Conservation (phyloP, 2,113 vertebrate species). For the Antennarius striatus region DNA sequence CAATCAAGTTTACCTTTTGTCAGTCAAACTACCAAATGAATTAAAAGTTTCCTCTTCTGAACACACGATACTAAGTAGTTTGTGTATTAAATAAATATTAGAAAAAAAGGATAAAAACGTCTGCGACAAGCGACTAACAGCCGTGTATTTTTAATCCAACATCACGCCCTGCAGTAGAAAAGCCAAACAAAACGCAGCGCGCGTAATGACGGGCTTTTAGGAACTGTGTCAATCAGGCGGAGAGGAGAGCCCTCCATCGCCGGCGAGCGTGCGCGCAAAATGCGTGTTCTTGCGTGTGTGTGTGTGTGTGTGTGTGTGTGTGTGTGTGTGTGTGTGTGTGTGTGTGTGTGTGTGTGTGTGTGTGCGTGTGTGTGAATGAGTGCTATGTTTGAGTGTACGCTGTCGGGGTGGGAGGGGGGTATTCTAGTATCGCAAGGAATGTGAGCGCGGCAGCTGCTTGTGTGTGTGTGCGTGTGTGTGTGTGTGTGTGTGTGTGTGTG, state of each 20-base stretch:
- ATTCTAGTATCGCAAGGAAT: constrained; percentile 75
- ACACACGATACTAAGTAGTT: too few relatives aligned
- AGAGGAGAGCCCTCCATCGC: constrained; percentile 46
- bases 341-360: constrained; percentile 20
- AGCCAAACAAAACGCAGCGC: constrained; percentile 6
- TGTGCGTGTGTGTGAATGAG: constrained; percentile 30
- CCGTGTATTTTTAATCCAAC: not conserved
- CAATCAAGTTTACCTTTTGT: too few relatives aligned
- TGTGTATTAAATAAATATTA: too few relatives aligned
- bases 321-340: constrained; percentile 18
- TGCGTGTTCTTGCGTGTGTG: constrained; percentile 27
- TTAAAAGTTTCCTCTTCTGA: too few relatives aligned
- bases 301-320: constrained; percentile 32
- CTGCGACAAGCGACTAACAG: too few relatives aligned
- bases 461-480: constrained; percentile 48
- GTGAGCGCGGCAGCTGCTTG: constrained; percentile 72
- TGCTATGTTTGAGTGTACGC: constrained; percentile 45
- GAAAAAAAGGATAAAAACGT: too few relatives aligned
- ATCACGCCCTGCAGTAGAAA: not conserved
- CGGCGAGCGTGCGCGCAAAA: constrained; percentile 25
- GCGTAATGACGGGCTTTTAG: constrained; percentile 18
- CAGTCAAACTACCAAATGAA: too few relatives aligned
- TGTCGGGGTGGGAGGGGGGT: constrained; percentile 59
- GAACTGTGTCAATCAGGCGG: constrained; percentile 55
- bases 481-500: too few relatives aligned